A percentile compares a stretch with the other conserved stretches of the same genome.
Evolutionary conservation across 2,888 invertebrate genomes (phyloP).

Genomic region (Apocheima hispidaria): DNA sequence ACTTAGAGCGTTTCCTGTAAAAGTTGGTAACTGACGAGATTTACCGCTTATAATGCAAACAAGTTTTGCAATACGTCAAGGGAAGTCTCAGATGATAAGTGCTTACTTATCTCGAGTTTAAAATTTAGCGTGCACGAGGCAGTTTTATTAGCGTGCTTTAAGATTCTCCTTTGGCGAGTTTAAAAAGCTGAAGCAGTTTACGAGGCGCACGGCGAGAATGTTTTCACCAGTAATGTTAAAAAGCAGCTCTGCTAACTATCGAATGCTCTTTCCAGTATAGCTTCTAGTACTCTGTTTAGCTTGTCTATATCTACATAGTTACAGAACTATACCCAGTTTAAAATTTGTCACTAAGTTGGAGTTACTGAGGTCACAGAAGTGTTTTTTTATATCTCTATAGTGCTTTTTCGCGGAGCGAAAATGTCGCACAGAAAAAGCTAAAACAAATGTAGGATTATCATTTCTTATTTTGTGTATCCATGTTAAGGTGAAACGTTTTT

Average conservation of each 20-base stretch:
- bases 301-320: no score
- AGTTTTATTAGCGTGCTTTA: slow-evolving; percentile 21
- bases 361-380: no score
- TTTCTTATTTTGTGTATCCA: no score
- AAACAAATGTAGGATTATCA: no score
- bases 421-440: no score
- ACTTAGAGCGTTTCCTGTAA: slow-evolving; percentile 38
- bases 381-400: no score
- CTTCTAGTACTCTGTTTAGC: no score
- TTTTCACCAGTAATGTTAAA: background rate
- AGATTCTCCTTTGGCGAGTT: slow-evolving; percentile 5
- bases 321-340: no score
- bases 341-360: no score
- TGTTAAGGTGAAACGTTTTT: no score
- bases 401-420: no score
- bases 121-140: slow-evolving; percentile 23
- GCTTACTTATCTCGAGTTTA: slow-evolving; percentile 36
- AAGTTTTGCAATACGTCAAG: slow-evolving; percentile 53
- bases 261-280: no score
- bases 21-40: slow-evolving; percentile 46
- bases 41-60: slow-evolving; percentile 50
- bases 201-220: background rate
- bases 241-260: background rate
- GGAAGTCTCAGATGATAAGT: slow-evolving; percentile 34
- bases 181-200: background rate